Evolutionary conservation across 2,888 invertebrate species (phyloP).

Genomic region (Sympetrum striolatum): DNA sequence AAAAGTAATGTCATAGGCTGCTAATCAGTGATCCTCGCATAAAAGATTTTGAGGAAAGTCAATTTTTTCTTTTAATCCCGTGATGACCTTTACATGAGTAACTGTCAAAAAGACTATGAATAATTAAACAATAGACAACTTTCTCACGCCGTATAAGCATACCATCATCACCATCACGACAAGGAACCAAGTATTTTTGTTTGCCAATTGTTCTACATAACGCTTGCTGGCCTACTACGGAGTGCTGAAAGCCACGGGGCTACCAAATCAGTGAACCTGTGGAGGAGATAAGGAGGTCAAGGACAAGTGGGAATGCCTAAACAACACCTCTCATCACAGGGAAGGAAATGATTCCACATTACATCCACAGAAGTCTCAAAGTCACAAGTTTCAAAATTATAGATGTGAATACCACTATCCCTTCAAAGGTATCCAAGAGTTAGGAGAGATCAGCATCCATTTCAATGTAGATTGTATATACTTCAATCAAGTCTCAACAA

Average conservation of each 20-base stretch:
- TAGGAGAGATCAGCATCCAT: background rate
- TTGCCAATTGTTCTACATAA: conserved; percentile 39
- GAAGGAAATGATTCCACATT: conserved; percentile 28
- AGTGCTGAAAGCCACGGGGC: conserved; percentile 34
- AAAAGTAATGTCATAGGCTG: background rate
- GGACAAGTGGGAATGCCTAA: conserved; percentile 23
- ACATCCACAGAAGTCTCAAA: conserved; percentile 13
- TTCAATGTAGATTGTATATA: no score
- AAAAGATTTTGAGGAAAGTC: background rate
- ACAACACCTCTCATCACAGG: conserved; percentile 30
- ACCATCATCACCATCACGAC: conserved; percentile 41
- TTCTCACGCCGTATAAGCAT: conserved; percentile 23
- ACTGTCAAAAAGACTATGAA: background rate
- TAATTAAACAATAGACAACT: conserved; percentile 1
- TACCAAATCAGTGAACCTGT: conserved; percentile 31
- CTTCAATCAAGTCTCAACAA: no score
- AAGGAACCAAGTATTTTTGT: conserved; percentile 42
- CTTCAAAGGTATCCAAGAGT: background rate
- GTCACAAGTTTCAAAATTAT: background rate
- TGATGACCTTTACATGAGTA: background rate
- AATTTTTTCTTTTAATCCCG: background rate
- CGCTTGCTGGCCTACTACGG: conserved; percentile 39
- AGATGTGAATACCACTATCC: background rate
- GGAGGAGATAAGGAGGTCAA: conserved; percentile 37
- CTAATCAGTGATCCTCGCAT: background rate